Conservation (phyloP, 2,888 invertebrate species). For the Hypolimnas misippus region DNA sequence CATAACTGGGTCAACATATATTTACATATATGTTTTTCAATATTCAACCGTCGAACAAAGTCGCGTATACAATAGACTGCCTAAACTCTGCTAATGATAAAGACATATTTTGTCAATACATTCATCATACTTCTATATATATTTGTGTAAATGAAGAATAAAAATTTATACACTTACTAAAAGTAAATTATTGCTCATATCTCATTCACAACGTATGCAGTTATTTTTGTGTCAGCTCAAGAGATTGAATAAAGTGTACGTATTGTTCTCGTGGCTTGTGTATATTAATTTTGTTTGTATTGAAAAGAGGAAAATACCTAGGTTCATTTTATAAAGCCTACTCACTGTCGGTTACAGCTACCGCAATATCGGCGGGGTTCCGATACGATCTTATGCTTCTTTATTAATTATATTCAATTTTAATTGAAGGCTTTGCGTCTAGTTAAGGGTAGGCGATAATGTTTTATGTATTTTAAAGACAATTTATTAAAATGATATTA, state of each 20-base stretch:
- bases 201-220: constrained; percentile 19
- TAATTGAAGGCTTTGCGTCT: constrained; percentile 8
- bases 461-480: not conserved
- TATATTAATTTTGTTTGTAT: constrained; percentile 39
- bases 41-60: no score
- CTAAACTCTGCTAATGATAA: not conserved
- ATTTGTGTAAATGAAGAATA: no score
- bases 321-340: constrained; percentile 44
- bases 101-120: no score
- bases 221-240: constrained; percentile 23
- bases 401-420: constrained; percentile 26
- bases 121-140: not conserved
- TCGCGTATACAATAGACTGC: no score
- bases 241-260: constrained; percentile 28
- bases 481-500: no score
- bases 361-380: constrained; percentile 45
- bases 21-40: no score
- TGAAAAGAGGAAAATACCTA: constrained; percentile 42
- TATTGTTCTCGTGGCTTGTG: constrained; percentile 27
- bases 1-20: no score
- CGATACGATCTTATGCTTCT: constrained; percentile 43
- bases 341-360: constrained; percentile 45
- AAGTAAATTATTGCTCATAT: constrained; percentile 17
- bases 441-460: not conserved
- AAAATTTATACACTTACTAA: not conserved